These are phyloP conservation scores for Pantala flavescens DNA, from an alignment of 1,140 invertebrate genomes.

Conservation along the genomic window DNA sequence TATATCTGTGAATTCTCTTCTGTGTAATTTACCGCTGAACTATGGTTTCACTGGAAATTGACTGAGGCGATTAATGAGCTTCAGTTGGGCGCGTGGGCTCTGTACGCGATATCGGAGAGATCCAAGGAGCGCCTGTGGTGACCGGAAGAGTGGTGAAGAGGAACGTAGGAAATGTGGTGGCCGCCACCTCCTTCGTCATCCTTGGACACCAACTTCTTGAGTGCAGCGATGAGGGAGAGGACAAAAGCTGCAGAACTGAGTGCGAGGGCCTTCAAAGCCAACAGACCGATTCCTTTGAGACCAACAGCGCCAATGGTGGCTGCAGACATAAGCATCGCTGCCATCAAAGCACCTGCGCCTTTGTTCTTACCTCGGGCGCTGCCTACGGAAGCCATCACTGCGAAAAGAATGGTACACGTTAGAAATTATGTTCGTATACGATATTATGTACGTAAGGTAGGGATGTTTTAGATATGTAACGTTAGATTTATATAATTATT, in stretches of 20 bases:
- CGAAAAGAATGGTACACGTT: neutral
- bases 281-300: constrained; percentile 53
- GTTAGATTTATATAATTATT: too few species aligned
- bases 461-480: too few species aligned
- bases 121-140: constrained; percentile 39
- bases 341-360: constrained; percentile 41
- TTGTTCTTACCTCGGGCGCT: constrained; percentile 35
- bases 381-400: constrained; percentile 18
- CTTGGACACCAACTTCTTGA: constrained; percentile 52
- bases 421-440: too few species aligned
- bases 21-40: too few species aligned
- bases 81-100: too few species aligned
- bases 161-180: constrained; percentile 18
- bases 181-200: constrained; percentile 41
- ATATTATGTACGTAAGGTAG: too few species aligned
- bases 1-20: too few species aligned
- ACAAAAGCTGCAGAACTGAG: constrained; percentile 50
- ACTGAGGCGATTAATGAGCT: too few species aligned
- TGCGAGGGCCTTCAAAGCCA: constrained; percentile 56
- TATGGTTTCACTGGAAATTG: too few species aligned
- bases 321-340: constrained; percentile 53
- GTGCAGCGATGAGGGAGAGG: constrained; percentile 56
- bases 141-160: constrained; percentile 32
- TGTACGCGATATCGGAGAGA: neutral
- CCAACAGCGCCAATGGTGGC: constrained; percentile 60